These are phyloP conservation scores for Drosophila gaucha DNA, from an alignment of 2,888 invertebrate species.

Conservation along the genomic window DNA sequence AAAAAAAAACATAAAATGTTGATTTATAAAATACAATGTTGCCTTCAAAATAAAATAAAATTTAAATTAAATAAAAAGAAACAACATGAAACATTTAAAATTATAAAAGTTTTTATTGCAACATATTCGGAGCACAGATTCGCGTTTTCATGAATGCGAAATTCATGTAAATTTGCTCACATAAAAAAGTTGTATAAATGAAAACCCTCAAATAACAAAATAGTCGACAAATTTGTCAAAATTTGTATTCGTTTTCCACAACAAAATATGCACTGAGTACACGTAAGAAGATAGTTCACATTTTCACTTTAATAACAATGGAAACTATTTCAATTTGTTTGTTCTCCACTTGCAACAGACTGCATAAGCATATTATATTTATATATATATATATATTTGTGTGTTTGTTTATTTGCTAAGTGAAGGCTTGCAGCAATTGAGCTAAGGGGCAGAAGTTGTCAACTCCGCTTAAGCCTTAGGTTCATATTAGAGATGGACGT, in stretches of 20 bases:
- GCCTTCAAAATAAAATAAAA: no score
- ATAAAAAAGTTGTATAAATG: neutral
- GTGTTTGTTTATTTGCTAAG: no score
- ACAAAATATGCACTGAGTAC: conserved; percentile 17
- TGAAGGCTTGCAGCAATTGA: neutral
- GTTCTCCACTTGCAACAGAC: neutral
- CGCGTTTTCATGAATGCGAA: no score
- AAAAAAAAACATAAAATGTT: neutral
- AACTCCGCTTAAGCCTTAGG: no score
- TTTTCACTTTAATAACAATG: conserved; percentile 31
- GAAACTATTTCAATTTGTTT: conserved; percentile 45
- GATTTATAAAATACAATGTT: neutral
- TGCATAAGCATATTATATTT: neutral
- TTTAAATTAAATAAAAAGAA: neutral
- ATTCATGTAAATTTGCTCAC: neutral
- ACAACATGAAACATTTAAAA: neutral
- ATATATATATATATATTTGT: neutral
- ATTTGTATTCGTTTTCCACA: conserved; percentile 11
- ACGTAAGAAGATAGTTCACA: conserved; percentile 29
- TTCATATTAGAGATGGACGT: no score
- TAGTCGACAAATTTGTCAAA: conserved; percentile 15
- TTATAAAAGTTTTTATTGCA: neutral
- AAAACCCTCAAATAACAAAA: no score
- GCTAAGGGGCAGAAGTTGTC: no score
- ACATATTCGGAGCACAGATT: neutral